phyloP scores from a whole-genome alignment of 2,113 vertebrate species.

The Loxodonta africana region DNA sequence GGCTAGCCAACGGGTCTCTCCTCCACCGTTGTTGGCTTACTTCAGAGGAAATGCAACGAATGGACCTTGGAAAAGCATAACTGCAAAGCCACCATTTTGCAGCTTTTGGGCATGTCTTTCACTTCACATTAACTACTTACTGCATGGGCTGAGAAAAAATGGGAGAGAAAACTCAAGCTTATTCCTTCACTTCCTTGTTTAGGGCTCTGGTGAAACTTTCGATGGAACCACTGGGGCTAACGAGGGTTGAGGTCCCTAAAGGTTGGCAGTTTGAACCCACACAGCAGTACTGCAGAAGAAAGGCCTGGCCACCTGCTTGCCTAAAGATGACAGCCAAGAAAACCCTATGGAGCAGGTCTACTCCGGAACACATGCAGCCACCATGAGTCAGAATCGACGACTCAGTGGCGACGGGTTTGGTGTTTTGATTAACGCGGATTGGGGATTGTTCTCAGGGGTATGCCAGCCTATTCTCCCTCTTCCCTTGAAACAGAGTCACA shows the following conservation, averaged over 20 bases:
- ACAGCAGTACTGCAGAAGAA: no score
- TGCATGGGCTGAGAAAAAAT: background rate
- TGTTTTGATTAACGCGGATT: background rate
- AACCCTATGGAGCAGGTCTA: background rate
- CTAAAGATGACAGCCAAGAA: no score
- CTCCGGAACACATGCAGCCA: background rate
- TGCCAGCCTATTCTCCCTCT: background rate
- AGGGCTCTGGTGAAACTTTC: background rate
- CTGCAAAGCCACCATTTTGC: background rate
- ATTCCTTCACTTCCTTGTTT: conserved; percentile 1
- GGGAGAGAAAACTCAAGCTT: background rate
- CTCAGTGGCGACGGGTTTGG: background rate
- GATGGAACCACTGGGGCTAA: background rate
- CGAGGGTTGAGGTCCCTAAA: background rate
- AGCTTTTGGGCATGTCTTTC: conserved; percentile 16
- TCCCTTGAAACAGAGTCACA: background rate
- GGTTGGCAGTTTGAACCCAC: no score
- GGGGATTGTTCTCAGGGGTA: background rate
- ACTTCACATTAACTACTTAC: background rate
- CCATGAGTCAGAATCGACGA: background rate
- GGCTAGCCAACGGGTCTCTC: background rate
- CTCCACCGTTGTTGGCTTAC: background rate
- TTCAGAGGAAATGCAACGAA: background rate
- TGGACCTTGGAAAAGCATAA: background rate
- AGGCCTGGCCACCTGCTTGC: no score